phyloP scores from a whole-genome alignment of 2,888 invertebrate genomes.

The Pyrochroa serraticornis region DNA sequence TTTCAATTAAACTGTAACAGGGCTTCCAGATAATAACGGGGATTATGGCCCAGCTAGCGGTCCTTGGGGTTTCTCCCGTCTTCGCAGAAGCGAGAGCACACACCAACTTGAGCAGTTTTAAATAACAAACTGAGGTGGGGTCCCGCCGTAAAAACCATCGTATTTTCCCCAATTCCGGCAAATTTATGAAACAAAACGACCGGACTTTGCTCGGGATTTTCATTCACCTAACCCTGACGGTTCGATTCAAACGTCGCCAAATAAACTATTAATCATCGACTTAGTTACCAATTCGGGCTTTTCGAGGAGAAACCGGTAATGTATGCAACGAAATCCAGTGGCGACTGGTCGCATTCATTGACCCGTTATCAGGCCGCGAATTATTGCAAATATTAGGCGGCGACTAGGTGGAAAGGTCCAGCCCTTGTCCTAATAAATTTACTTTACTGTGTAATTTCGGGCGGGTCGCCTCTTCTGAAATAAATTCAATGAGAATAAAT shows the following conservation, averaged over 20 bases:
- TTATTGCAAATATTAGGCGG: constrained; percentile 31
- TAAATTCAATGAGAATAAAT: constrained; percentile 19
- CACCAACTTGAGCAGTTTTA: constrained; percentile 1
- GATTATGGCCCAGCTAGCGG: constrained; percentile 17
- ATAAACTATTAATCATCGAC: constrained; percentile 22
- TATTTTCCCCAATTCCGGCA: too few relatives aligned
- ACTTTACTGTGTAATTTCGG: constrained; percentile 27
- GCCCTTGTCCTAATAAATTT: constrained; percentile 30
- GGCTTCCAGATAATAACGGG: constrained; percentile 20
- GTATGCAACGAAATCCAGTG: constrained; percentile 19
- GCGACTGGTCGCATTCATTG: constrained; percentile 25
- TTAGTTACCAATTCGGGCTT: constrained; percentile 13
- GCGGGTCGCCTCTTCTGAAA: constrained; percentile 17
- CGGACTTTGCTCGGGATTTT: not conserved
- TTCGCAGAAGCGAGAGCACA: constrained; percentile 1
- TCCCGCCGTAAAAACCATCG: too few relatives aligned
- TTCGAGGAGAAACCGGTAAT: constrained; percentile 18
- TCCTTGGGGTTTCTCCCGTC: constrained; percentile 14
- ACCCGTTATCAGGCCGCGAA: constrained; percentile 24
- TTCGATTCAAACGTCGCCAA: constrained; percentile 5
- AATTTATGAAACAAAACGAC: not conserved
- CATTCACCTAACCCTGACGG: not conserved
- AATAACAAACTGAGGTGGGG: too few relatives aligned
- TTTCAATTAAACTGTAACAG: constrained; percentile 39
- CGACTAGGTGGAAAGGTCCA: constrained; percentile 22